phyloP scores from a whole-genome alignment of 2,797 vertebrate genomes.

The Vireo griseus region DNA sequence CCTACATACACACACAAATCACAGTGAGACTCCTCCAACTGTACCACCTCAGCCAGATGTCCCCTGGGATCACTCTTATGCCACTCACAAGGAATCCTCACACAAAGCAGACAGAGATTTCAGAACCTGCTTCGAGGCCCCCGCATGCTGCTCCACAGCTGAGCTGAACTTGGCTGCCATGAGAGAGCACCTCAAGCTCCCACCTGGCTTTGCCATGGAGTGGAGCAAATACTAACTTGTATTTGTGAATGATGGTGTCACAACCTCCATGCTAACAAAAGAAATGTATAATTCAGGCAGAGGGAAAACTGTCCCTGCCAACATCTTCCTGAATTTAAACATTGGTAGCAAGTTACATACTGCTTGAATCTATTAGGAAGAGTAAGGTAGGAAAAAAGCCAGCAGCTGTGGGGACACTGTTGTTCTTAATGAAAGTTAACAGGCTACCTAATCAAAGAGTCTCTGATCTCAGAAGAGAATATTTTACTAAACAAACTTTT shows the following conservation, averaged over 20 bases:
- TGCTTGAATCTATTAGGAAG: not conserved
- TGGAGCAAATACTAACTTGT: not conserved
- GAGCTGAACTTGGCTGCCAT: rapidly evolving
- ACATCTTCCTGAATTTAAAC: not conserved
- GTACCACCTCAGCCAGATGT: rapidly evolving
- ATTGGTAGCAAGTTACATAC: not conserved
- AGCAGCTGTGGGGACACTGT: not conserved
- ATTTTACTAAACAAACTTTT: not conserved
- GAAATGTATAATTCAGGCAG: not conserved
- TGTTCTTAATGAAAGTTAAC: not conserved
- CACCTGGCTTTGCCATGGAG: not conserved
- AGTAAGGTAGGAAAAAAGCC: not conserved
- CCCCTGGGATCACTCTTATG: rapidly evolving
- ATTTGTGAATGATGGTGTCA: not conserved
- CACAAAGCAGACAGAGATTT: not conserved
- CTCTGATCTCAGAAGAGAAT: not conserved
- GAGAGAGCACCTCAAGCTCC: not conserved
- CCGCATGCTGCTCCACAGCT: not conserved
- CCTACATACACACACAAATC: rapidly evolving
- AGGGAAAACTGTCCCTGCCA: rapidly evolving
- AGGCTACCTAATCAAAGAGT: not conserved
- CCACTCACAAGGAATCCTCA: not conserved
- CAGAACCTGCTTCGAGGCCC: rapidly evolving
- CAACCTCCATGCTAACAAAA: rapidly evolving
- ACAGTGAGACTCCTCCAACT: rapidly evolving